phyloP scores from a whole-genome alignment of 2,797 vertebrate genomes.

The Epinephelus coioides region DNA sequence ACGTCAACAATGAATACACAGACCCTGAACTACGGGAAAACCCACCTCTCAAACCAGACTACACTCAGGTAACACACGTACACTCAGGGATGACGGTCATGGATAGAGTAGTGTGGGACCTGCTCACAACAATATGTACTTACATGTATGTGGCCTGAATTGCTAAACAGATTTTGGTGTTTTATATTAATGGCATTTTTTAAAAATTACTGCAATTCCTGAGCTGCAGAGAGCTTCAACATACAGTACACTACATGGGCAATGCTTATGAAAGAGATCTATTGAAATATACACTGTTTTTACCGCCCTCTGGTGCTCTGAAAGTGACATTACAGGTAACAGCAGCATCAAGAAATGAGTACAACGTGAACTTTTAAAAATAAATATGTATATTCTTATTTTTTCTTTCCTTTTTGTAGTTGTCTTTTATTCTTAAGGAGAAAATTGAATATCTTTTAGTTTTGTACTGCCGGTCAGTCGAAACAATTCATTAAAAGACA shows the following conservation, averaged over 20 bases:
- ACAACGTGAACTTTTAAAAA: neutral
- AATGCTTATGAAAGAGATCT: neutral
- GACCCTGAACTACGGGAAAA: conserved; percentile 90
- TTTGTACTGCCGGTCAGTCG: neutral
- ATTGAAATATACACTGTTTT: neutral
- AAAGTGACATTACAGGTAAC: neutral
- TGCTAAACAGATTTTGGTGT: neutral
- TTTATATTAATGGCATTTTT: neutral
- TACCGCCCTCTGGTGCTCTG: conserved; percentile 56
- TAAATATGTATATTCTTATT: neutral
- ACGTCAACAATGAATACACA: conserved; percentile 93
- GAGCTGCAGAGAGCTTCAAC: neutral
- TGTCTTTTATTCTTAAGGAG: neutral
- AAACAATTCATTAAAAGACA: neutral
- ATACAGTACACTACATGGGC: neutral
- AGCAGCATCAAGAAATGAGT: neutral
- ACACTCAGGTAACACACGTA: conserved; percentile 84
- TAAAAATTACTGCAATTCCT: neutral
- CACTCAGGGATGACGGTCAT: neutral
- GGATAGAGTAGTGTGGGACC: neutral
- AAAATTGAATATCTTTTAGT: neutral
- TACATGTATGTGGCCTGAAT: no score
- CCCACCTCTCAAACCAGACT: conserved; percentile 89
- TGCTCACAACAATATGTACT: neutral
- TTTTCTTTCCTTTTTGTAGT: neutral